Conservation (phyloP, 2,888 invertebrate species). For the Gasteruption jaculator region DNA sequence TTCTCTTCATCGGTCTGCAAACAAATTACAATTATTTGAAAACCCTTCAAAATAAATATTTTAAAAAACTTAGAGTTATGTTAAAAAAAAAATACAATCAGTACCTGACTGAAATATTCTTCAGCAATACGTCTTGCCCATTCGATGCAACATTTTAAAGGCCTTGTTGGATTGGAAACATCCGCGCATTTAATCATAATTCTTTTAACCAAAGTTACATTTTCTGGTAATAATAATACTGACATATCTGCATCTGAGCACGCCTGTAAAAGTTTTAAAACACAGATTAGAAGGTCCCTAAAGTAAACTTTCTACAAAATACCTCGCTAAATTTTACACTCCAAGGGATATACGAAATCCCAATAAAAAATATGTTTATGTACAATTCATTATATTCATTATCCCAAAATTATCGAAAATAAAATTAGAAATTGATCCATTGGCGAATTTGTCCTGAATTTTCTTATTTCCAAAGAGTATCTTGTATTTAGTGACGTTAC, state of each 20-base stretch:
- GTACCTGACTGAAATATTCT: conserved; percentile 88
- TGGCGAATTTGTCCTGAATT: no score
- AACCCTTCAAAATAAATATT: conserved; percentile 2
- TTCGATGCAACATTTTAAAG: conserved; percentile 76
- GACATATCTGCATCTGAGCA: conserved; percentile 39
- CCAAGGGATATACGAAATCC: no score
- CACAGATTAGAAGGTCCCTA: conserved; percentile 5
- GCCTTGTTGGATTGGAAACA: conserved; percentile 93
- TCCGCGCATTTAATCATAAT: conserved; percentile 99
- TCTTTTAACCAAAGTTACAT: conserved; percentile 80
- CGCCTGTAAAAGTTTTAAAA: conserved; percentile 25
- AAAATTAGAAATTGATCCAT: no score
- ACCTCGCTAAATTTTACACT: no score
- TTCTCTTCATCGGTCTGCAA: conserved; percentile 92
- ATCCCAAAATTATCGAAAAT: neutral
- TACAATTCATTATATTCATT: neutral
- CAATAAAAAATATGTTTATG: no score
- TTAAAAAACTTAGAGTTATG: conserved; percentile 2
- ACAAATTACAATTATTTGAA: conserved; percentile 1
- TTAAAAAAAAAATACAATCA: conserved; percentile 3
- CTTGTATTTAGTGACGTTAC: no score
- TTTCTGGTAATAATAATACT: conserved; percentile 65
- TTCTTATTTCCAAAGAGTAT: no score
- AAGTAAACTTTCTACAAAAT: no score
- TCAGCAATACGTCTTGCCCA: conserved; percentile 96